phyloP scores from a whole-genome alignment of 2,888 invertebrate species.

The Eupithecia tripunctaria region DNA sequence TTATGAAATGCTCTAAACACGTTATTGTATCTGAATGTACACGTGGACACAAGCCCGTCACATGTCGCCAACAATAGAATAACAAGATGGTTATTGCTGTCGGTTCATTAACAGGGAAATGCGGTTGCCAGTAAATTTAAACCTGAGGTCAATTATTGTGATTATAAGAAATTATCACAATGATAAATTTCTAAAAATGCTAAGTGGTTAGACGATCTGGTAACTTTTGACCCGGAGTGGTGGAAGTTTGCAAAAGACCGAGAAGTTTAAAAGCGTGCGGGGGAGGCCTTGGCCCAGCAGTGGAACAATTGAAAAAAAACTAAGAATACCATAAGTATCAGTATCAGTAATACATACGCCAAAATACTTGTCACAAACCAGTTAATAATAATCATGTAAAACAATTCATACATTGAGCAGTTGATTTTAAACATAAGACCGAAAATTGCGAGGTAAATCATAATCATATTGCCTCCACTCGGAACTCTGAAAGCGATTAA shows the following conservation, averaged over 20 bases:
- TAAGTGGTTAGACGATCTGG: no score
- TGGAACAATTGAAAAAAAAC: no score
- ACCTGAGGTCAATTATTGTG: neutral
- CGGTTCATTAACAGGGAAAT: neutral
- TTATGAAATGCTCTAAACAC: conserved; percentile 28
- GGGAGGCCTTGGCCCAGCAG: no score
- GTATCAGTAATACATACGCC: neutral
- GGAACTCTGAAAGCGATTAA: conserved; percentile 38
- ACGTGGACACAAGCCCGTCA: conserved; percentile 30
- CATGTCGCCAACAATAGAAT: conserved; percentile 15
- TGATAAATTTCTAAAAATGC: no score
- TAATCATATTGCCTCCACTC: conserved; percentile 32
- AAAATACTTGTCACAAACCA: neutral
- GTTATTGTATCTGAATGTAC: conserved; percentile 19
- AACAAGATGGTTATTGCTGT: neutral
- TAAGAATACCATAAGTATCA: neutral
- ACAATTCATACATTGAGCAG: conserved; percentile 25
- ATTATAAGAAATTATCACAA: neutral
- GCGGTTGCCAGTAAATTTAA: neutral
- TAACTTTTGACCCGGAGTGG: no score
- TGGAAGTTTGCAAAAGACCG: no score
- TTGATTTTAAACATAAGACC: conserved; percentile 47
- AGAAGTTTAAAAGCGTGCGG: no score
- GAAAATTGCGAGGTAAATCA: conserved; percentile 42
- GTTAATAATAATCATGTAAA: neutral